A percentile compares a stretch with the other conserved stretches of the same genome.
phyloP scores from a whole-genome alignment of 1,140 invertebrate genomes.

The Fopius arisanus region DNA sequence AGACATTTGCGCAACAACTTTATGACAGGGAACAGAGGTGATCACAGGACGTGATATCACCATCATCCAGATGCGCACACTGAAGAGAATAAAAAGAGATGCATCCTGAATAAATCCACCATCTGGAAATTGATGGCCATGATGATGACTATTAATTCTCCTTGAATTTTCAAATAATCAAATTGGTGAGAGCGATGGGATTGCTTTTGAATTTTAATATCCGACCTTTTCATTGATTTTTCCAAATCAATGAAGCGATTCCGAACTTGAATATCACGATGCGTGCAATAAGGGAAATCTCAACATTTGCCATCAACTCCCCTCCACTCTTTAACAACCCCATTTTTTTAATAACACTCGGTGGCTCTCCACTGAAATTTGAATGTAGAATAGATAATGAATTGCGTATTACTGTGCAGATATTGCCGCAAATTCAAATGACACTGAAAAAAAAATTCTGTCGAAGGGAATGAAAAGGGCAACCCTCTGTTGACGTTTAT shows the following conservation, averaged over 20 bases:
- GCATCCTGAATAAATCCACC: neutral
- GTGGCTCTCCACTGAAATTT: slow-evolving; percentile 32
- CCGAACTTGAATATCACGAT: slow-evolving; percentile 35
- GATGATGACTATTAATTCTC: neutral
- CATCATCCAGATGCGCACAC: neutral
- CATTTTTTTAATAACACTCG: slow-evolving; percentile 39
- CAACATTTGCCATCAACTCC: neutral
- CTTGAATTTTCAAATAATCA: neutral
- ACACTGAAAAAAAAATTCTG: slow-evolving; percentile 45
- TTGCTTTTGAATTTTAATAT: slow-evolving; percentile 38
- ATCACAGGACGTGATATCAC: neutral
- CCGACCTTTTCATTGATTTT: slow-evolving; percentile 16
- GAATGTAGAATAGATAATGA: slow-evolving; percentile 41
- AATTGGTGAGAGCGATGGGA: neutral
- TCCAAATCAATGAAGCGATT: slow-evolving; percentile 13
- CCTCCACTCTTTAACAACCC: slow-evolving; percentile 37
- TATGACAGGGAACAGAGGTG: neutral
- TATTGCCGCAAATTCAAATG: slow-evolving; percentile 46
- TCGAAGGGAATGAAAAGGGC: slow-evolving; percentile 27
- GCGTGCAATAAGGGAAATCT: neutral
- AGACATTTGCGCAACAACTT: neutral
- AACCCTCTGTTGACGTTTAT: slow-evolving; percentile 53
- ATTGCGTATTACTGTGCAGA: slow-evolving; percentile 39
- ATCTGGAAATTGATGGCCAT: neutral
- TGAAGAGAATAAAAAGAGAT: neutral